Evolutionary conservation across 2,888 invertebrate species (phyloP), one percentile per base, ranked within the genome.

Genomic region (Eilema depressum): DNA sequence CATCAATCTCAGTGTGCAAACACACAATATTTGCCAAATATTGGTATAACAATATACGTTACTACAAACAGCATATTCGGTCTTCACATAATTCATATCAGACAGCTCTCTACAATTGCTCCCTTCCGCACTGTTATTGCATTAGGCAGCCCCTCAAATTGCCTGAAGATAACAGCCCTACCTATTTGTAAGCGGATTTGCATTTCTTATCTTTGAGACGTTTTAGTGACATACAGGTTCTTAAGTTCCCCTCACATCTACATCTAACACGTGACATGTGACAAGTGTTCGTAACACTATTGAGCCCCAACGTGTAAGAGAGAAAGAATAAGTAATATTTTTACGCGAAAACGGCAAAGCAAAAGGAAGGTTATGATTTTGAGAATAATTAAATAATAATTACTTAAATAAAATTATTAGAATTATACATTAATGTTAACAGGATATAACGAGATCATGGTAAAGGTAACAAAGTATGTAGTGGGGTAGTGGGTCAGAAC

Each of bases 81-180:
- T 69, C 71, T 69, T 68, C 76, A 75, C 74, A 81, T 86, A 83
- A 81, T 76, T 87, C 83, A 86, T 83, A 86, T 80, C 81, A 79
- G 71, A 72, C 81, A 70, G 70, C 83, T 77, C 81, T 79, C 71
- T 73, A 61, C 83, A 85, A 89, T 89, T 88, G 86, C 83, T 83
- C 86, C 88, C 88, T 88, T 89, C 89, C 89, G 85, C 75, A 59
- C 74, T 78, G 69, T 86, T 88, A 87, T 88, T 88, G 86, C 87
- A 83, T 88, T 86, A 86, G 77, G 68, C 69, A 79, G 75, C 83
- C 88, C 83, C 85, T 87, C 85, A 89, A 89, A 89, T 89, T 86
- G 88, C 76, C 84, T 86, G 85, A 81, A 85, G 87, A 86, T 87
- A 88, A 85, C 85, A 74, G 83, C 85, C 83, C 78, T 78, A 70